Evolutionary conservation across 2,797 vertebrate species (phyloP), one percentile per base, ranked within the genome.

Genomic region (Pteropus rufus): DNA sequence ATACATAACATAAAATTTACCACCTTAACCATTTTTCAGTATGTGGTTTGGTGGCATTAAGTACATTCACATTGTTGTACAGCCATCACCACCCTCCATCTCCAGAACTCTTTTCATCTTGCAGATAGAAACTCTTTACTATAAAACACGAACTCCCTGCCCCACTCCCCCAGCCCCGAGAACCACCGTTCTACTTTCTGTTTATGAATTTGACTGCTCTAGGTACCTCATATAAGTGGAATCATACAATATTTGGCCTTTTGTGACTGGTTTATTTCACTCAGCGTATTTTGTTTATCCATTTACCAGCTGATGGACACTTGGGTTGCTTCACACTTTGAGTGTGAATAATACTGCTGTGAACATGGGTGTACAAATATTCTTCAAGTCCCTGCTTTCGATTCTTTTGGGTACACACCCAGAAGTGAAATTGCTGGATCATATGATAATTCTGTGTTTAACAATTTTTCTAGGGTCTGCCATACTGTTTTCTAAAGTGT

Each of bases 281-380:
- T 49, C 21, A 65, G 29, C 36, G 29, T 26, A 70, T 36, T 72
- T 41, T 31, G n/a, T 65, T 52, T 77, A 46, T 26, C 26, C 14
- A 7, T 29, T 81, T 19, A 23, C 14, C 34, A 1, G 0, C 49
- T 16, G 10, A 0, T 64, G 18, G 58, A 11, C 31, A 44, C 44
- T 21, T 76, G 15, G 60, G 60, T n/a, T 34, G 24, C 36, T 69
- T 84, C 83, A 49, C 1, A 39, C 41, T 44, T 10, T 39, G 41
- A 9, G 3, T 87, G 15, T 77, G 41, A 72, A 49, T 60, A 58
- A 72, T 1, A 11, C 16, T 46, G 24, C 41, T 83, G 0, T 16
- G 69, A 58, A 26, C 31, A 39, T 26, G 24, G 8, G 29, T 36
- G 0, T 29, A 9, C 3, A 39, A 6, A 54, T 79, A 39, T 23